Evolutionary conservation across 2,797 vertebrate species (phyloP).

Genomic region (Limnodromus scolopaceus): DNA sequence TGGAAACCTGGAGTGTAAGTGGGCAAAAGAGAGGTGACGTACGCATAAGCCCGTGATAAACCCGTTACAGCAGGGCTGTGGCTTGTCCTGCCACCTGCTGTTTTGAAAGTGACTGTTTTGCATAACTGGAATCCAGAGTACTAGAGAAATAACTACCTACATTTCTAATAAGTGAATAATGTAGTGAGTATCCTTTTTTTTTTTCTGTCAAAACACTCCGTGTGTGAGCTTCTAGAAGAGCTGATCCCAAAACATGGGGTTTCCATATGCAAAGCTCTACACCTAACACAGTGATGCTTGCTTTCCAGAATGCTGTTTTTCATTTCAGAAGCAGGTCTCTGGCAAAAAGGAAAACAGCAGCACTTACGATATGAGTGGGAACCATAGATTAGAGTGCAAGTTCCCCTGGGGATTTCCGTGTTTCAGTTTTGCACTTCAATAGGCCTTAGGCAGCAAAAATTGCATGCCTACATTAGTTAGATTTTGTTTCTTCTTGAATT

Average conservation of each 20-base stretch:
- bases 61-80: not conserved
- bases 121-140: not conserved
- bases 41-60: not conserved
- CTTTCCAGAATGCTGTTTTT: not conserved
- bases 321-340: not conserved
- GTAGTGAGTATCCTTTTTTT: not conserved
- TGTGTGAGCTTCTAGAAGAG: not conserved
- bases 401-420: not conserved
- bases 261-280: not conserved
- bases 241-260: not conserved
- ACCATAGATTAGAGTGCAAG: not conserved
- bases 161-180: not conserved
- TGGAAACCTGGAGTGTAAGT: not conserved
- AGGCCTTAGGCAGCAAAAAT: slow-evolving; percentile 5
- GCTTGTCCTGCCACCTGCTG: not conserved
- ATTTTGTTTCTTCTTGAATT: not conserved
- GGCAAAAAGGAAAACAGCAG: not conserved
- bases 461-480: not conserved
- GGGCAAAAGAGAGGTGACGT: not conserved
- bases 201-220: not conserved
- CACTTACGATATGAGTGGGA: not conserved
- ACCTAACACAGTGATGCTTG: not conserved
- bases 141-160: not conserved
- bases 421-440: not conserved
- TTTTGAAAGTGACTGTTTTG: not conserved